Evolutionary conservation across 2,888 invertebrate genomes (phyloP), one percentile per base, ranked within the genome.

Genomic region (Drosophila austrosaltans): DNA sequence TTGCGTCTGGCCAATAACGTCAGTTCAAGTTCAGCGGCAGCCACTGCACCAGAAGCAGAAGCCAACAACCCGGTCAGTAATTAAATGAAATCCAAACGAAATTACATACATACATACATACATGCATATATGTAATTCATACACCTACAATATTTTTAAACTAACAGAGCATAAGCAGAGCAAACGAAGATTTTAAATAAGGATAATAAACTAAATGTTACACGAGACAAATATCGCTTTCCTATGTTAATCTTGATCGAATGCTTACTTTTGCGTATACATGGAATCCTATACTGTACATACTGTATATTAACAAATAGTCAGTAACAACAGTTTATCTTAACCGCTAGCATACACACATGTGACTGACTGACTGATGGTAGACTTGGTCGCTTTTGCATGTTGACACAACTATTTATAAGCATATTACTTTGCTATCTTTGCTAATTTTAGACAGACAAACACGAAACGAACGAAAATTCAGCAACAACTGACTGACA

Each of bases 341-440:
- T 36, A 56, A 36, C 44, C 53, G 54, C 71, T 69, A 60, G 53
- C 53, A 62, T 60, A 73, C 67, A 69, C 66, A 61, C 80, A 78
- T 66, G 69, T 75, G 53, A 30, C 30, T 76, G 61, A 62, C 42
- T 58, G 53, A 62, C 42, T 58, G 53, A 48, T 61, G 57, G 48
- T 67, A 61, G 82, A 87, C 79, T 72, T 71, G 57, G 57, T 68
- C 70, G 54, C 42, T 74, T 81, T 73, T 70, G 79, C 67, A 72
- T 88, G 72, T 85, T 86, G 75, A 77, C 77, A 67, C 62, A 88
- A 89, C 89, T 85, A 85, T 89, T 85, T 85, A 85, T 86, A 85
- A 77, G 76, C 75, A 71, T 60, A 65, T 67, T 78, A 73, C 69
- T 76, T 68, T 61, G 77, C 77, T 85, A 88, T 89, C 89, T 89